Evolutionary conservation across 2,113 vertebrate genomes (phyloP).

Genomic region (Sakesphorus luctuosus): DNA sequence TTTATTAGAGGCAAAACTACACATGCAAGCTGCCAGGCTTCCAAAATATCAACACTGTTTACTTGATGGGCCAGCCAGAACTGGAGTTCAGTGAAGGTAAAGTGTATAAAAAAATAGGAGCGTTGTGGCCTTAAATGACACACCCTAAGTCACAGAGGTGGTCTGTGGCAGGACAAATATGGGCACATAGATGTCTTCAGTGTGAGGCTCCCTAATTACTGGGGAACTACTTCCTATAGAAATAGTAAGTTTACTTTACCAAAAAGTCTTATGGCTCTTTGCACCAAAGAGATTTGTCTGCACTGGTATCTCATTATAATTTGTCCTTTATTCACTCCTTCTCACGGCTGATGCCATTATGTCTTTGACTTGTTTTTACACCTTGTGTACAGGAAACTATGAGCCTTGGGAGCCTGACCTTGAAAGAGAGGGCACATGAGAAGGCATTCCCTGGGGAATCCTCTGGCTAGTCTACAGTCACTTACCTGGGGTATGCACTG

Average conservation of each 20-base stretch:
- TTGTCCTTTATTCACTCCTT: neutral
- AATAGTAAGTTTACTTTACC: neutral
- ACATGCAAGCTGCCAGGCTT: constrained; percentile 5
- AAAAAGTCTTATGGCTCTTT: neutral
- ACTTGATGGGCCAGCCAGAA: constrained; percentile 4
- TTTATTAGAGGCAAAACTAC: constrained; percentile 1
- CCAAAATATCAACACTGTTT: constrained; percentile 16
- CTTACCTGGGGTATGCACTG: neutral
- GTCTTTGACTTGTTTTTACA: neutral
- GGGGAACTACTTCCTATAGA: neutral
- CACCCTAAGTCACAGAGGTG: neutral
- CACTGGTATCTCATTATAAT: neutral
- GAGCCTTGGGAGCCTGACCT: neutral
- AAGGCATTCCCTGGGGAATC: neutral
- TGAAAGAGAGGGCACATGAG: neutral
- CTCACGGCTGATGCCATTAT: neutral
- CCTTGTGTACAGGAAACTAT: neutral
- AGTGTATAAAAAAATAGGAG: neutral
- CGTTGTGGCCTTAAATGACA: neutral
- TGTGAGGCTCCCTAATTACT: neutral
- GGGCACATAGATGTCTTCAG: accelerated
- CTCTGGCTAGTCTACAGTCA: neutral
- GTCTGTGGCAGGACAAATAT: neutral
- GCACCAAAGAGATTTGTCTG: neutral
- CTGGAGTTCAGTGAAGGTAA: constrained; percentile 12